A percentile compares a stretch with the other conserved stretches of the same genome.
Evolutionary conservation across 1,140 invertebrate genomes (phyloP).

Genomic region (Eupristina koningsbergeri): DNA sequence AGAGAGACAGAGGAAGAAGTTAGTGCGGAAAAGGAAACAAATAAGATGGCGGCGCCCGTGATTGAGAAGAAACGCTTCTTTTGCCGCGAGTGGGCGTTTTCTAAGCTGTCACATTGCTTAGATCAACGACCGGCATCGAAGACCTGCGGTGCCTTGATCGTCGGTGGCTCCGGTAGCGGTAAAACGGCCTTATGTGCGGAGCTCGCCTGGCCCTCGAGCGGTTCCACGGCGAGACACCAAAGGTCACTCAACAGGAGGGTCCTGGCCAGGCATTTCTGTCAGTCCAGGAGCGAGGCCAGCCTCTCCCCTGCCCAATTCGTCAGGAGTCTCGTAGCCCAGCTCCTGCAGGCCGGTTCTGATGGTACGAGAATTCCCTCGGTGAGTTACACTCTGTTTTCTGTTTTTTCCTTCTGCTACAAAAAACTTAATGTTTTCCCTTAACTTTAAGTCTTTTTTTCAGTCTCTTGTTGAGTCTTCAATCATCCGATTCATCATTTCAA

Average conservation of each 20-base stretch:
- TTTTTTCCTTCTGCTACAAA: not conserved
- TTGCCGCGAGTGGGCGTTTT: constrained; percentile 94
- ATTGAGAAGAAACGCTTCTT: constrained; percentile 80
- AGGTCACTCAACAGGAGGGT: constrained; percentile 82
- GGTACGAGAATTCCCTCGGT: constrained; percentile 61
- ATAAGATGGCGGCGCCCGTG: constrained; percentile 69
- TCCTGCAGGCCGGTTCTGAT: constrained; percentile 69
- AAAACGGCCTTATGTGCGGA: constrained; percentile 89
- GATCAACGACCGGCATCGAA: constrained; percentile 86
- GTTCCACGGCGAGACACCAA: constrained; percentile 79
- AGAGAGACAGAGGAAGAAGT: not conserved
- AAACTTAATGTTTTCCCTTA: too few species aligned
- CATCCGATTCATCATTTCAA: too few species aligned
- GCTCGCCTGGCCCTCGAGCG: constrained; percentile 81
- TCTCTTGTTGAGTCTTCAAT: too few species aligned
- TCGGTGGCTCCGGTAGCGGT: constrained; percentile 92
- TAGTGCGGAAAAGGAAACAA: not conserved
- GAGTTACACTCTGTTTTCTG: not conserved
- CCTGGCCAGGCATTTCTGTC: constrained; percentile 87
- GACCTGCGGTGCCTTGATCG: constrained; percentile 86
- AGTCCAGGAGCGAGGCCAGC: constrained; percentile 74
- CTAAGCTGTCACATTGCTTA: constrained; percentile 92
- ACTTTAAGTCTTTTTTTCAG: not conserved
- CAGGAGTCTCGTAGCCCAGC: constrained; percentile 80
- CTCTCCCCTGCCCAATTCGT: constrained; percentile 89